A percentile compares a stretch with the other conserved stretches of the same genome.
phyloP scores from a whole-genome alignment of 2,888 invertebrate species.

The Catocala sponsa region DNA sequence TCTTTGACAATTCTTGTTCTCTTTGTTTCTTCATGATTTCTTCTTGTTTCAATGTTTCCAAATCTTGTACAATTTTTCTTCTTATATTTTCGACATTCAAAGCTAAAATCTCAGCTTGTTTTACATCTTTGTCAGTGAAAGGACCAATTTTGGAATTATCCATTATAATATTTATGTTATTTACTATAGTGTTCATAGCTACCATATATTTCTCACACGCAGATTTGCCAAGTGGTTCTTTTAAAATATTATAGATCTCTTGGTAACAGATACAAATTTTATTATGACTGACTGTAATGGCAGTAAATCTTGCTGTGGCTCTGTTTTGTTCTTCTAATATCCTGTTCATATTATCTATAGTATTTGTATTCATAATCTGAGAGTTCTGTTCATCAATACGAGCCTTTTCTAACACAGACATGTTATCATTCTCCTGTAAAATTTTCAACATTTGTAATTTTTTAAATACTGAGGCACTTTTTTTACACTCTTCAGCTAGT shows the following conservation, averaged over 20 bases:
- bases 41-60: slow-evolving; percentile 65
- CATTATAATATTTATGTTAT: slow-evolving; percentile 79
- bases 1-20: slow-evolving; percentile 63
- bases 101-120: slow-evolving; percentile 84
- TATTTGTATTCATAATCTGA: slow-evolving; percentile 74
- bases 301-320: slow-evolving; percentile 81
- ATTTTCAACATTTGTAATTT: slow-evolving; percentile 78
- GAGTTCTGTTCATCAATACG: slow-evolving; percentile 81
- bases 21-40: slow-evolving; percentile 61
- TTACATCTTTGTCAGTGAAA: slow-evolving; percentile 84
- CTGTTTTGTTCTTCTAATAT: slow-evolving; percentile 85
- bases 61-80: slow-evolving; percentile 74
- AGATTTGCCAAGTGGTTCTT: slow-evolving; percentile 74
- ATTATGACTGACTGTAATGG: slow-evolving; percentile 87
- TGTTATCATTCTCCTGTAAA: slow-evolving; percentile 85
- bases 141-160: slow-evolving; percentile 76
- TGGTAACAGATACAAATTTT: slow-evolving; percentile 87
- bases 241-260: slow-evolving; percentile 82
- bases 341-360: slow-evolving; percentile 82
- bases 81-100: slow-evolving; percentile 82
- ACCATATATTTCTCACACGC: slow-evolving; percentile 78
- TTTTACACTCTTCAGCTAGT: slow-evolving; percentile 73
- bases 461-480: slow-evolving; percentile 77
- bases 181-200: slow-evolving; percentile 73
- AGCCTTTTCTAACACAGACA: slow-evolving; percentile 74